Percentiles rank a stretch among this genome's conserved stretches.
phyloP scores from a whole-genome alignment of 2,888 invertebrate genomes.

The Diplazon laetatorius region DNA sequence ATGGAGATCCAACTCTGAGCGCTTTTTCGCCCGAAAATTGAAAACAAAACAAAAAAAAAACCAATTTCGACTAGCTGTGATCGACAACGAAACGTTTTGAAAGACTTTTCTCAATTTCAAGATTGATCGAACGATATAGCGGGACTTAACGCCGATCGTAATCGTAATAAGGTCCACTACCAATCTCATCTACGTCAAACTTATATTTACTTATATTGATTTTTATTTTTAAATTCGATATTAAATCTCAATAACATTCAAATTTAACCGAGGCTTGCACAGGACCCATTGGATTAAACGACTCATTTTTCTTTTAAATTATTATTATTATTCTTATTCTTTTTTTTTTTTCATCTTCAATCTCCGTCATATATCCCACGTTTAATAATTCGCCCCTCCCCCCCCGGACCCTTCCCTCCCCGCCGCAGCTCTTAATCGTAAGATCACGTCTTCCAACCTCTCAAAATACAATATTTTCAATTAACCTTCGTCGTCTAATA shows the following conservation, averaged over 20 bases:
- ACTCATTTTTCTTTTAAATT: constrained; percentile 62
- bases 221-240: constrained; percentile 75
- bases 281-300: constrained; percentile 78
- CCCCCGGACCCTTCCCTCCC: constrained; percentile 30
- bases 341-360: constrained; percentile 45
- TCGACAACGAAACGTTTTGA: constrained; percentile 52
- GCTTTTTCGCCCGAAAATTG: constrained; percentile 19
- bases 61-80: constrained; percentile 6
- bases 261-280: constrained; percentile 79
- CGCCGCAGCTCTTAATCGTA: constrained; percentile 54
- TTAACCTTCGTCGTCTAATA: constrained; percentile 75
- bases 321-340: no score
- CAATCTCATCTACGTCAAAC: constrained; percentile 52
- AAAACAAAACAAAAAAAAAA: constrained; percentile 23
- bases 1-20: constrained; percentile 11
- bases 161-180: constrained; percentile 55
- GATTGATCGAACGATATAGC: constrained; percentile 53
- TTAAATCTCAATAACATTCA: constrained; percentile 75
- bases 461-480: constrained; percentile 68
- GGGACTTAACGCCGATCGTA: constrained; percentile 49
- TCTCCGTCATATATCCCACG: constrained; percentile 52
- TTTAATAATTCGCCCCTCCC: no score
- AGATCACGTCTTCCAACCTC: constrained; percentile 59
- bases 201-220: constrained; percentile 57
- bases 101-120: constrained; percentile 51